phyloP scores from a whole-genome alignment of 1,140 invertebrate species.

The Araneus ventricosus region DNA sequence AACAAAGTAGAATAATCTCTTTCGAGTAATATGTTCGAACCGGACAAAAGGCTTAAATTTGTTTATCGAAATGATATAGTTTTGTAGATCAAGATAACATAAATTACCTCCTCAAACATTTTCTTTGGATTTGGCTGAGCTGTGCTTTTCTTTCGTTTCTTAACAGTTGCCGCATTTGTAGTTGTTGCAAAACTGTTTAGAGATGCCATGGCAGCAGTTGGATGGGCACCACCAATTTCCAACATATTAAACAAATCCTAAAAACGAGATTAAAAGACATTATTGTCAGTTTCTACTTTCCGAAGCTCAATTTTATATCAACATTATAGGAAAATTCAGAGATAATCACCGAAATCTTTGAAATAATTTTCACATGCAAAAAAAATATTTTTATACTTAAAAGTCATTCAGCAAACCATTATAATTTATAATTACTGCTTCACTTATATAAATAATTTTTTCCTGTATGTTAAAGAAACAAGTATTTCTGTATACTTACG shows the following conservation, averaged over 20 bases:
- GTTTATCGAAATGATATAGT: not conserved
- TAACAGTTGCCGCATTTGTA: slow-evolving; percentile 75
- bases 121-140: slow-evolving; percentile 96
- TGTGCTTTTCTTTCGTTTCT: slow-evolving; percentile 90
- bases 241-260: slow-evolving; percentile 92
- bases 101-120: slow-evolving; percentile 94
- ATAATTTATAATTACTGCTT: not conserved
- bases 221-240: slow-evolving; percentile 90
- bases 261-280: not conserved
- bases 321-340: too few species aligned
- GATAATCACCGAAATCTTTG: too few species aligned
- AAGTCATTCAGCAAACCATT: not conserved
- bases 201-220: slow-evolving; percentile 92
- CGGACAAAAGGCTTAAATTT: not conserved
- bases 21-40: too few species aligned
- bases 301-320: too few species aligned
- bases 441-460: not conserved
- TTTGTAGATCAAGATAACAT: not conserved
- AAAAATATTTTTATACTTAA: not conserved
- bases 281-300: too few species aligned
- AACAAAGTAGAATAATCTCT: too few species aligned
- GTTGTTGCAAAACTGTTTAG: slow-evolving; percentile 83
- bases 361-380: not conserved
- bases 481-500: slow-evolving; percentile 78
- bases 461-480: not conserved